Base-by-base conservation (phyloP, 1,140 invertebrate species). In the Cepaea nemoralis region DNA sequence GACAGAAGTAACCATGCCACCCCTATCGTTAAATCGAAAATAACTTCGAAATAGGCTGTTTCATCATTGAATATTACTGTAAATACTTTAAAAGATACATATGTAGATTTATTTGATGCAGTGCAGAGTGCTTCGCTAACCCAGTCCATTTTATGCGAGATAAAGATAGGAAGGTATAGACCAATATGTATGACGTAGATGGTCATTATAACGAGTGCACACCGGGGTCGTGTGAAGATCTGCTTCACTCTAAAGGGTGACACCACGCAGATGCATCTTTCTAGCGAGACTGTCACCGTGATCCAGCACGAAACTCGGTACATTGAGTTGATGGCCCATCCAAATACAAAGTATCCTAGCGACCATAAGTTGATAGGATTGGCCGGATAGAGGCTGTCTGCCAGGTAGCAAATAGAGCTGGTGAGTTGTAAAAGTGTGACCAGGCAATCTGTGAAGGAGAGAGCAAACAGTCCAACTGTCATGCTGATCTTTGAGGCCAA, bases 201-300 rank as follows among this genome's bases (percentile, higher is more conserved):
- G 14, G n/a, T 55, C 14, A 55, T 55, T 55, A 55, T n/a, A 55
- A 55, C 50, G 14, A 55, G 14, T 16, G n/a, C 50, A 55, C 50
- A 55, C 14, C 50, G 50, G n/a, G 14, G 50, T n/a, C 50, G 14
- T 14, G 50, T 55, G 50, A 55, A 55, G 14, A 55, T 16, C 50
- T 55, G 50, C n/a, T 55, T 55, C 50, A 55, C 50, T n/a, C 50
- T 55, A n/a, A 55, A 55, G n/a, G 50, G 50, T n/a, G n/a, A n/a
- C n/a, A n/a, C n/a, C n/a, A n/a, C n/a, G n/a, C n/a, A n/a, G n/a
- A n/a, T n/a, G n/a, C n/a, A 55, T 55, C 50, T 55, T n/a, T 55
- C 50, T n/a, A 55, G n/a, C 50, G 50, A 14, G 14, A 55, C n/a
- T n/a, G n/a, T 55, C 14, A n/a, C 50, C 14, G 50, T 55, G 14